Conservation (phyloP, 2,113 vertebrate genomes). For the Python bivittatus region DNA sequence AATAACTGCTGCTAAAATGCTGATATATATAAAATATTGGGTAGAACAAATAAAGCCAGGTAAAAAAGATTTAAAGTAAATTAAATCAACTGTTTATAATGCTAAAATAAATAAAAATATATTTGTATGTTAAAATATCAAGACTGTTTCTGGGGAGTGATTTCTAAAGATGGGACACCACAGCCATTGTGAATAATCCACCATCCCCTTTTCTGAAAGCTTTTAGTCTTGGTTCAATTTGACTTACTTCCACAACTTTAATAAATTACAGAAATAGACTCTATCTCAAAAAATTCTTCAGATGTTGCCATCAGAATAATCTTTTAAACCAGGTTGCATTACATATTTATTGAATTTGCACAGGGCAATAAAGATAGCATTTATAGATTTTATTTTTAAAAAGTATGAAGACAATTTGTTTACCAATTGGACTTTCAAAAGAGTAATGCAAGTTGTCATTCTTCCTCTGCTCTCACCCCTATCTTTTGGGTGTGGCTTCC, state of each 20-base stretch:
- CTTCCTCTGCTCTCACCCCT: not conserved
- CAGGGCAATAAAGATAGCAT: not conserved
- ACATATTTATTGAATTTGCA: not conserved
- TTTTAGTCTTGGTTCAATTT: not conserved
- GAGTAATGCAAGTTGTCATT: not conserved
- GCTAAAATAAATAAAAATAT: not conserved
- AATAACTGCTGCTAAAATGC: too few species aligned
- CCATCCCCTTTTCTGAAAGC: too few species aligned
- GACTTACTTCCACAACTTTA: not conserved
- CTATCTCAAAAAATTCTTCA: not conserved
- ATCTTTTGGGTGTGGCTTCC: not conserved
- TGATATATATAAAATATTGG: too few species aligned
- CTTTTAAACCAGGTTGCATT: not conserved
- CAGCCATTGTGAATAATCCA: not conserved
- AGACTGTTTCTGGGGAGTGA: not conserved
- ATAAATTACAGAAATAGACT: not conserved
- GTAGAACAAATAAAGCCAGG: not conserved
- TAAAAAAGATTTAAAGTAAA: not conserved
- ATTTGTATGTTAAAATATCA: not conserved
- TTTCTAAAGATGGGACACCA: not conserved
- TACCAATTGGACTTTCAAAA: not conserved
- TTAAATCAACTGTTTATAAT: not conserved
- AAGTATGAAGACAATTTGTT: not conserved
- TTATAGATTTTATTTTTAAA: not conserved
- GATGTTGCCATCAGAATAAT: not conserved